Evolutionary conservation across 2,888 invertebrate genomes (phyloP).

Genomic region (Pristionchus arcanus): DNA sequence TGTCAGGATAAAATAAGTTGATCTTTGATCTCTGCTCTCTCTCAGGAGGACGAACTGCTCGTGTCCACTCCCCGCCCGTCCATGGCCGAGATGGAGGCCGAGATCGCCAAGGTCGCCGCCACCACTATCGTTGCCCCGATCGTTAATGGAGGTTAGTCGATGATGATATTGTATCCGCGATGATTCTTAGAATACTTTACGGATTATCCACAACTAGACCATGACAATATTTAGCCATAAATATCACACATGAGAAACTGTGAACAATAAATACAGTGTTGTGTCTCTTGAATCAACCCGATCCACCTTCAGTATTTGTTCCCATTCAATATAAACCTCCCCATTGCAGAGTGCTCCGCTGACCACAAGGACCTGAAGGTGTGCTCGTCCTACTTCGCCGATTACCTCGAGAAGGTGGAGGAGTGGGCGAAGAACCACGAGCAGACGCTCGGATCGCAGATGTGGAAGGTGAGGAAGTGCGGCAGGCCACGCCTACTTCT

Average conservation of each 20-base stretch:
- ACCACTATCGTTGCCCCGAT: slow-evolving; percentile 40
- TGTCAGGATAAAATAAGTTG: not conserved
- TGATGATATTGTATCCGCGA: too few species aligned
- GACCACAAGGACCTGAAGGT: slow-evolving; percentile 67
- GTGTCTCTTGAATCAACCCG: too few species aligned
- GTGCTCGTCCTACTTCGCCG: slow-evolving; percentile 68
- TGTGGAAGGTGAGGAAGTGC: slow-evolving; percentile 67
- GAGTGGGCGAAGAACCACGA: slow-evolving; percentile 68
- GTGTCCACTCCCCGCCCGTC: slow-evolving; percentile 33
- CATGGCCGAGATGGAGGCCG: slow-evolving; percentile 49
- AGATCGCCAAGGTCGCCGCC: slow-evolving; percentile 51
- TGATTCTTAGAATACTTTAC: too few species aligned
- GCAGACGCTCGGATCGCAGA: slow-evolving; percentile 62
- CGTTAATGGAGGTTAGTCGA: slow-evolving; percentile 48
- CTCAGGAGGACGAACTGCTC: slow-evolving; percentile 12
- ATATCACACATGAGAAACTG: too few species aligned
- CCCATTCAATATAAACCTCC: not conserved
- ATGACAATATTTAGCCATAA: too few species aligned
- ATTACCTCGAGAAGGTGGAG: slow-evolving; percentile 67
- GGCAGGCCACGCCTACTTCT: too few species aligned
- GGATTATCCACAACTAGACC: too few species aligned
- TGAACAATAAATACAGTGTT: too few species aligned
- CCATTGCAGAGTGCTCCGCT: slow-evolving; percentile 59
- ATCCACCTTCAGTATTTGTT: too few species aligned
- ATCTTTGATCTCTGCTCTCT: not conserved